Evolutionary conservation across 2,888 invertebrate species (phyloP).

Genomic region (Cotesia congregata): DNA sequence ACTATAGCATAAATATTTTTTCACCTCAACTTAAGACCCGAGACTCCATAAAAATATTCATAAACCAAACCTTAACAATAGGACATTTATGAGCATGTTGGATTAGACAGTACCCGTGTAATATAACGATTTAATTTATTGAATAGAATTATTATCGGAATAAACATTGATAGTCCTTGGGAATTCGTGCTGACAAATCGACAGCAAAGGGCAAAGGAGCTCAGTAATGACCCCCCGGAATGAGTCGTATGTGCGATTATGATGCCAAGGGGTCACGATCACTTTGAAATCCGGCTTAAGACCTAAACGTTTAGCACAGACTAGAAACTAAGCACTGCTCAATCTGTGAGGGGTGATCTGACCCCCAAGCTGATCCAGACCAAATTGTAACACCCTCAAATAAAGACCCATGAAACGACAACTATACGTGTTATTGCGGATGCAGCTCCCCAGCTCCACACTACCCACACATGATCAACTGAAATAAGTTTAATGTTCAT

Average conservation of each 20-base stretch:
- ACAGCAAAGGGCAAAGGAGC: constrained; percentile 14
- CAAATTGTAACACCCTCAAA: constrained; percentile 59
- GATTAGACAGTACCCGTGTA: background rate
- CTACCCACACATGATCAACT: constrained; percentile 12
- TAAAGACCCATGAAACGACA: constrained; percentile 63
- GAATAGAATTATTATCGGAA: background rate
- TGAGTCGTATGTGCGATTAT: constrained; percentile 33
- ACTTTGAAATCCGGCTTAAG: constrained; percentile 59
- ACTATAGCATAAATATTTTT: too few relatives aligned
- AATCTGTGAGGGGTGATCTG: constrained; percentile 36
- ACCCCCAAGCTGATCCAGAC: constrained; percentile 53
- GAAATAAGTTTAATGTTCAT: constrained; percentile 26
- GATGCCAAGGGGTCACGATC: constrained; percentile 42
- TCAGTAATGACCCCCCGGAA: constrained; percentile 19
- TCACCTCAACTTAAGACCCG: constrained; percentile 18
- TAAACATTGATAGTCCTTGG: constrained; percentile 13
- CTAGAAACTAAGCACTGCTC: constrained; percentile 27
- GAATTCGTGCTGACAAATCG: constrained; percentile 19
- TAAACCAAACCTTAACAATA: too few relatives aligned
- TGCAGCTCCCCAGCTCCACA: constrained; percentile 44
- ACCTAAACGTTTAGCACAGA: constrained; percentile 60
- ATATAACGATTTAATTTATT: background rate
- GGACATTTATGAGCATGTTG: background rate
- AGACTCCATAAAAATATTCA: background rate
- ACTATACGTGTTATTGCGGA: constrained; percentile 58